phyloP scores from a whole-genome alignment of 2,888 invertebrate species.

The Herminia tarsipennalis region DNA sequence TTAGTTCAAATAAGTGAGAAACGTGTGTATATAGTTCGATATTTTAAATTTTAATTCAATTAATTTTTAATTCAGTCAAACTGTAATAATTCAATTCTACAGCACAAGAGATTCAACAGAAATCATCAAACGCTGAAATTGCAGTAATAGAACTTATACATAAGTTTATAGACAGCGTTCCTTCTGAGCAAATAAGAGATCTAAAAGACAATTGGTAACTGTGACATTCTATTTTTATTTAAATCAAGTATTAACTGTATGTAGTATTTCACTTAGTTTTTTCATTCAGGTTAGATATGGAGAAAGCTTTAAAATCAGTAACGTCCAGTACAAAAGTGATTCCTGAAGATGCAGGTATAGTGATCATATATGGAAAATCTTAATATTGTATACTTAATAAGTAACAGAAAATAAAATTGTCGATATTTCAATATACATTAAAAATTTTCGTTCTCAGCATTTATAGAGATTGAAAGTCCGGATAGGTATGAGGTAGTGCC shows the following conservation, averaged over 20 bases:
- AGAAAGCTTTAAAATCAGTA: constrained; percentile 86
- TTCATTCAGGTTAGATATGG: constrained; percentile 81
- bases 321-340: constrained; percentile 86
- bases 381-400: too few species aligned
- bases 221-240: background rate
- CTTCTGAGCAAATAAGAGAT: constrained; percentile 83
- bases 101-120: constrained; percentile 74
- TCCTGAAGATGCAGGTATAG: constrained; percentile 85
- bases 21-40: background rate
- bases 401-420: background rate
- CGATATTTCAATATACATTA: too few species aligned
- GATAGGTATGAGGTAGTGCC: constrained; percentile 84
- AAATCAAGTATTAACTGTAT: background rate
- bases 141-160: constrained; percentile 92
- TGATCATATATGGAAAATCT: too few species aligned
- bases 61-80: too few species aligned
- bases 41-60: background rate
- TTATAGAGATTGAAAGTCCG: constrained; percentile 87
- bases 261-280: background rate
- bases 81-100: constrained; percentile 17
- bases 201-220: constrained; percentile 86
- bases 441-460: constrained; percentile 84
- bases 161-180: constrained; percentile 89
- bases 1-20: too few species aligned
- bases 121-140: constrained; percentile 87